Percentiles rank a stretch among this genome's conserved stretches.
Conservation (phyloP, 2,797 vertebrate species). For the Coranthus polyacanthus region DNA sequence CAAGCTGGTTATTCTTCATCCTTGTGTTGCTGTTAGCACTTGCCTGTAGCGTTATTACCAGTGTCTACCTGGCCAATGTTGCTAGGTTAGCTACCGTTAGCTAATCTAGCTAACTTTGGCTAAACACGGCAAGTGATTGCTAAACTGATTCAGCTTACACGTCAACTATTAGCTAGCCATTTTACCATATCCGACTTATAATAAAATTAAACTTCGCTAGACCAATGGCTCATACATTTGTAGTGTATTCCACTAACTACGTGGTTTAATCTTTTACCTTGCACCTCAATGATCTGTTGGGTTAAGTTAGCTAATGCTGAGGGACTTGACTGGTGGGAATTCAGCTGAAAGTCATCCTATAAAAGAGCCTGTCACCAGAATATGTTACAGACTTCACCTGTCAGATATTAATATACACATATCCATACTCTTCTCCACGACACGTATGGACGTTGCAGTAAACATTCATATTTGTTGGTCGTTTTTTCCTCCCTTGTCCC, state of each 20-base stretch:
- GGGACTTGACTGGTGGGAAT: not conserved
- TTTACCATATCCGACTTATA: not conserved
- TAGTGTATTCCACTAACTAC: not conserved
- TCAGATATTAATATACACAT: not conserved
- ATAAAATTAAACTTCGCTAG: no score
- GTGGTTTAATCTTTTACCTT: not conserved
- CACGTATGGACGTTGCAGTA: not conserved
- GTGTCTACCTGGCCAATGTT: conserved; percentile 19
- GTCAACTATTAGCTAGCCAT: conserved; percentile 9
- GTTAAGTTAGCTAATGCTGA: not conserved
- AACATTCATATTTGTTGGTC: not conserved
- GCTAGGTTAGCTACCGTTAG: conserved; percentile 63
- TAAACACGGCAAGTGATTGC: conserved; percentile 55
- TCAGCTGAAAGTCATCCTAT: not conserved
- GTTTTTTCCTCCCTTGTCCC: not conserved
- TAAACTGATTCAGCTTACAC: conserved; percentile 38
- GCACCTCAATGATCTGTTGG: no score
- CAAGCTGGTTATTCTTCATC: fast-evolving
- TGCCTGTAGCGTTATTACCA: not conserved
- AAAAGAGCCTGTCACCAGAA: no score
- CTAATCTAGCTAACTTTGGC: conserved; percentile 73
- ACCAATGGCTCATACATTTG: no score
- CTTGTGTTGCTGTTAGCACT: not conserved
- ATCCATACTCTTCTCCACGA: not conserved
- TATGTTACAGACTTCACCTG: not conserved